Evolutionary conservation across 2,797 vertebrate genomes (phyloP).

Genomic region (Mareca penelope): DNA sequence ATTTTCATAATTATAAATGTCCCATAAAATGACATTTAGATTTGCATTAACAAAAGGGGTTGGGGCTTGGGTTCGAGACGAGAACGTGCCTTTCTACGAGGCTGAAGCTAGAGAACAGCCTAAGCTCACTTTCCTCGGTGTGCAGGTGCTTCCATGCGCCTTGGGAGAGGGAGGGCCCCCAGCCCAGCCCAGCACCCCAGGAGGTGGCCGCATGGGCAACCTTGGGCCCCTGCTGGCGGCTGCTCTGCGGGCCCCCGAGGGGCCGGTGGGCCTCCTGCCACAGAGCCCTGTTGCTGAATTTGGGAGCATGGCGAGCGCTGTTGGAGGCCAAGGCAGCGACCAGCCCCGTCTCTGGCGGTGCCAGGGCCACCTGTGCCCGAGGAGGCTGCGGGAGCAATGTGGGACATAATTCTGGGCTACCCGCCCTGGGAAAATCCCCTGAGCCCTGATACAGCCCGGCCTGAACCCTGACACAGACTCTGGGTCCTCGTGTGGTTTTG

Average conservation of each 20-base stretch:
- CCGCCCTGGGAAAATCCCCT: neutral
- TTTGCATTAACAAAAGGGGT: conserved; percentile 64
- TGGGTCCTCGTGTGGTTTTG: neutral
- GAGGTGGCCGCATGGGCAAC: no score
- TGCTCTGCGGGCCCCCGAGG: no score
- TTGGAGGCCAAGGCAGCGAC: no score
- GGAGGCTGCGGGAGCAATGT: neutral
- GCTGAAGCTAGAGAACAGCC: neutral
- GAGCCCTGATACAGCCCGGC: no score
- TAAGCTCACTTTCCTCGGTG: fast-evolving
- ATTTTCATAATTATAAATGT: conserved; percentile 76
- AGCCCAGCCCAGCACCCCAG: no score
- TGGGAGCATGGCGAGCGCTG: neutral
- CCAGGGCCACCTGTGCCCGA: neutral
- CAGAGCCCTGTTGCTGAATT: neutral
- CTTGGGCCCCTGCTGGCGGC: neutral
- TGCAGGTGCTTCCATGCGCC: neutral
- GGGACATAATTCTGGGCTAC: neutral
- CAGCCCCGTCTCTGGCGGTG: no score
- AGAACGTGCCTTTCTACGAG: conserved; percentile 5
- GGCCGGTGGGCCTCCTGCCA: neutral
- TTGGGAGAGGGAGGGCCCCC: neutral
- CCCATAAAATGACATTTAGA: conserved; percentile 76
- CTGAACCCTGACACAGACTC: no score
- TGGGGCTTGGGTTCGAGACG: conserved; percentile 31